Evolutionary conservation across 2,797 vertebrate genomes (phyloP), one percentile per base, ranked within the genome.

Genomic region (Vespertilio murinus): DNA sequence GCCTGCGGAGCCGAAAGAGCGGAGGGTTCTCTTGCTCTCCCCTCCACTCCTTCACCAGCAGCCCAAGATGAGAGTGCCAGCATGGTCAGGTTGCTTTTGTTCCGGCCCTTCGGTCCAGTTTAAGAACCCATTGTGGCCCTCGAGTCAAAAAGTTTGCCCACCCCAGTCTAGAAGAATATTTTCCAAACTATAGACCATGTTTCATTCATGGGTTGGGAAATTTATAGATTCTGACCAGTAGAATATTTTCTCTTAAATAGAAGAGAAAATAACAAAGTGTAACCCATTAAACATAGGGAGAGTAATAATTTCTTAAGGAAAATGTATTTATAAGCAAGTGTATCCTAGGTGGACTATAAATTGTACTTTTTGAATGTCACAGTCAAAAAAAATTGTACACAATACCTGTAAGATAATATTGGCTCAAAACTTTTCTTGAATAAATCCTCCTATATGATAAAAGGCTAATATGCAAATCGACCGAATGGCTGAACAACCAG

Each of bases 241-340:
- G n/a, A n/a, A n/a, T 10, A 28, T 77, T 20, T 64, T 54, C 90
- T 52, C 59, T 75, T 59, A 88, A 83, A 90, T 42, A 30, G 8
- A 59, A 67, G 40, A 87, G 56, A 96, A 94, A 69, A 92, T 38
- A 71, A 59, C 38, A 78, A 77, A 93, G n/a, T 17, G 30, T 65
- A 67, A 42, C 40, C 28, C 30, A 67, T 67, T 83, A 95, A 89
- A 77, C 8, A 61, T 33, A 88, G 6, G 16, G 22, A 77, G 20
- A 65, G 8, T 47, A 84, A 54, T 25, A n/a, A 52, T 52, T 52
- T 85, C 20, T 42, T 33, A 65, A 80, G 28, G 33, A 70, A 85
- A 85, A 89, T 67, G 13, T 70, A 11, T 74, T 71, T 73, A 23
- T 77, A 35, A 65, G 14, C 49, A 14, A 65, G 14, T 69, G 12